Evolutionary conservation across 2,888 invertebrate species (phyloP).

Genomic region (Endotricha flammealis): DNA sequence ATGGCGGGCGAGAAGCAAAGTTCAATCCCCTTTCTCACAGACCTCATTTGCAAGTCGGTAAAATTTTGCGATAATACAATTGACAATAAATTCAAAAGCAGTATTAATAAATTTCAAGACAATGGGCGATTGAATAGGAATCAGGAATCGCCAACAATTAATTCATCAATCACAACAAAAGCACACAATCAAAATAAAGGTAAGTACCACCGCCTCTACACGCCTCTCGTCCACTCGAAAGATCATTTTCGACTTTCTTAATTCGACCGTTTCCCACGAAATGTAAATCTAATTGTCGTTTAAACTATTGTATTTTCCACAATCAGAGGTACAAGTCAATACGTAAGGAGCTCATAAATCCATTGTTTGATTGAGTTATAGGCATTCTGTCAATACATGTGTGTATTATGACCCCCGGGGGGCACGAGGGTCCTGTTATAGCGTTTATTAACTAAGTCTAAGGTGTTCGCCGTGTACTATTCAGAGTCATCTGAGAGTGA

Average conservation of each 20-base stretch:
- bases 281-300: slow-evolving; percentile 72
- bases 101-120: slow-evolving; percentile 7
- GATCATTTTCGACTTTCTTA: slow-evolving; percentile 57
- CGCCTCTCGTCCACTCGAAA: slow-evolving; percentile 47
- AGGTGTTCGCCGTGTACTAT: slow-evolving; percentile 47
- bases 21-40: too few relatives aligned
- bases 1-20: too few relatives aligned
- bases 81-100: background rate
- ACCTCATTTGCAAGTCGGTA: too few relatives aligned
- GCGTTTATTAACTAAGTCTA: slow-evolving; percentile 42
- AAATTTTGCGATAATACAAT: background rate
- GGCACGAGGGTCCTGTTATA: slow-evolving; percentile 38
- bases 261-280: slow-evolving; percentile 70
- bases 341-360: slow-evolving; percentile 52
- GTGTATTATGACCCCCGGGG: slow-evolving; percentile 46
- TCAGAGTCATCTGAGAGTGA: slow-evolving; percentile 61
- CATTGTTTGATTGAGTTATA: slow-evolving; percentile 73
- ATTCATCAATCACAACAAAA: slow-evolving; percentile 33
- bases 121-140: slow-evolving; percentile 19
- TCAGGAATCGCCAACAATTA: slow-evolving; percentile 23
- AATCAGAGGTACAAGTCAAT: slow-evolving; percentile 75
- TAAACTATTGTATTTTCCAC: slow-evolving; percentile 48
- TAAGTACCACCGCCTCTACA: slow-evolving; percentile 45
- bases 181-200: slow-evolving; percentile 43
- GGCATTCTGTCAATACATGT: slow-evolving; percentile 71